Conservation (phyloP, 2,113 vertebrate genomes). For the Vulpes lagopus region DNA sequence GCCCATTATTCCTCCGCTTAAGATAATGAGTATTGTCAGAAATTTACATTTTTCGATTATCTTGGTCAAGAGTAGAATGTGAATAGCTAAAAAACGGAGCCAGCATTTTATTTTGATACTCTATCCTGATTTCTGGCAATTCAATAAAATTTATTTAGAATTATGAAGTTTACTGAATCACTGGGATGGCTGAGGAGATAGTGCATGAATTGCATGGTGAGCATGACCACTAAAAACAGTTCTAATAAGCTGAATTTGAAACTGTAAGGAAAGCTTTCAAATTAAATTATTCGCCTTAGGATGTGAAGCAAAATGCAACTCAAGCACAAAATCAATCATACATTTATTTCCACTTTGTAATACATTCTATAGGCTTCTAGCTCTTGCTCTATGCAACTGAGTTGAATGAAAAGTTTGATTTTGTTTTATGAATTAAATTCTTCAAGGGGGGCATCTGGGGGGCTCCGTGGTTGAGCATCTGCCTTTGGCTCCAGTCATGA, state of each 20-base stretch:
- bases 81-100: not conserved
- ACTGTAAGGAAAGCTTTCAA: conserved; percentile 18
- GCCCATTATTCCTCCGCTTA: not conserved
- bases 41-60: not conserved
- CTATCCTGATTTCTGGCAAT: not conserved
- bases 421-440: conserved; percentile 30
- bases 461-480: no score
- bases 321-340: conserved; percentile 25
- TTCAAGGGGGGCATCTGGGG: not conserved
- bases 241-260: conserved; percentile 4
- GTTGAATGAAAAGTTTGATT: conserved; percentile 9
- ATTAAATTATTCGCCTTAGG: conserved; percentile 7
- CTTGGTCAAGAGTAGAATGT: conserved; percentile 5
- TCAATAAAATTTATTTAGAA: conserved; percentile 14
- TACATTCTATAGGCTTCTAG: not conserved
- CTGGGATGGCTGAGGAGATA: not conserved
- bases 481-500: no score
- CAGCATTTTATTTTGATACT: not conserved
- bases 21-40: not conserved
- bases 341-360: not conserved
- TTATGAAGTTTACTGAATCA: not conserved
- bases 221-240: not conserved
- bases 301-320: not conserved
- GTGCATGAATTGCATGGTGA: not conserved
- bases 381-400: not conserved